A percentile compares a stretch with the other conserved stretches of the same genome.
phyloP scores from a whole-genome alignment of 1,140 invertebrate genomes.

The Acromyrmex charruanus region DNA sequence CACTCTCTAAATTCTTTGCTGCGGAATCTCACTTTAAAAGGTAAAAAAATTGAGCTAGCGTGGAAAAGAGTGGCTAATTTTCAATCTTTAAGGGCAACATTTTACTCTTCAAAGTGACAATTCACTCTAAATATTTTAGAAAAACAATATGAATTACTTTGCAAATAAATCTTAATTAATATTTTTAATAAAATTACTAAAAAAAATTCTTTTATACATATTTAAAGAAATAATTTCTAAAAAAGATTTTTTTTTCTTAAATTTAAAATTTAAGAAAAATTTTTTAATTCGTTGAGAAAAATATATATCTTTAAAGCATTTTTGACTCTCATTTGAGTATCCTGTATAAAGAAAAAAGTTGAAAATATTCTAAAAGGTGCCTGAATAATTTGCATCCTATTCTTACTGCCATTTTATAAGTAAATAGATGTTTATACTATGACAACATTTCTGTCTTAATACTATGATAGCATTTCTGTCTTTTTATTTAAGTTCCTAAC shows the following conservation, averaged over 20 bases:
- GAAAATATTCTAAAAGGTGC: not conserved
- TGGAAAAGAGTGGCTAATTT: too few species aligned
- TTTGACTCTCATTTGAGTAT: not conserved
- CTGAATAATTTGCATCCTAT: not conserved
- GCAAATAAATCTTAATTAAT: not conserved
- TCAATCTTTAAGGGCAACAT: too few species aligned
- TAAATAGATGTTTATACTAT: not conserved
- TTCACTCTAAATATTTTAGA: too few species aligned
- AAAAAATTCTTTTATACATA: not conserved
- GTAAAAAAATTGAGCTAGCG: too few species aligned
- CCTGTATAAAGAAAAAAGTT: not conserved
- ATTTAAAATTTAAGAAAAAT: not conserved
- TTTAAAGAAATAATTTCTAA: not conserved
- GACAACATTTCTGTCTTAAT: not conserved
- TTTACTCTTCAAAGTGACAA: too few species aligned
- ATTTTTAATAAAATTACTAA: not conserved
- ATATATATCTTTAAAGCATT: not conserved
- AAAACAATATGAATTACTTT: not conserved
- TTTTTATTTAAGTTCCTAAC: conserved; percentile 37
- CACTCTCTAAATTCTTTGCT: not conserved
- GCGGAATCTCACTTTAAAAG: too few species aligned
- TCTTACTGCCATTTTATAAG: conserved; percentile 18
- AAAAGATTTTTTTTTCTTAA: not conserved
- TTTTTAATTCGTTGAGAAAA: not conserved
- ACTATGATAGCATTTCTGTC: too few species aligned